Conservation (phyloP, 1,140 invertebrate species). For the Drosophila miranda region DNA sequence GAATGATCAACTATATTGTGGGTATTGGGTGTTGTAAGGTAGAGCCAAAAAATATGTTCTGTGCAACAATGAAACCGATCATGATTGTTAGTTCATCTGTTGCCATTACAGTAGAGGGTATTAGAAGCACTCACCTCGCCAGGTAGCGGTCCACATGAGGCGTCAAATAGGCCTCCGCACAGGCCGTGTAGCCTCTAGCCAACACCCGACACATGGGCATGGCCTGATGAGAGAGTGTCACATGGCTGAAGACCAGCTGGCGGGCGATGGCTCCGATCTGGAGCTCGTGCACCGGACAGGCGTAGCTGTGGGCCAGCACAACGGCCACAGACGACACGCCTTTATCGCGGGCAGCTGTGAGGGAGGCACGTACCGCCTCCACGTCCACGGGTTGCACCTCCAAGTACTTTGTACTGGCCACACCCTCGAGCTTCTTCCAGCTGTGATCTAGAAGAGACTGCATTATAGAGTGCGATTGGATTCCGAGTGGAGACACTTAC, state of each 20-base stretch:
- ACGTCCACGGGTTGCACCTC: conserved; percentile 87
- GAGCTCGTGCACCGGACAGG: conserved; percentile 93
- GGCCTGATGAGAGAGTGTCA: conserved; percentile 96
- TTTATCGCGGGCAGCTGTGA: conserved; percentile 85
- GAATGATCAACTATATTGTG: too few species aligned
- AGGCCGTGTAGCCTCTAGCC: conserved; percentile 92
- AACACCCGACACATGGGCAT: conserved; percentile 98
- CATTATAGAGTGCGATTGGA: not conserved
- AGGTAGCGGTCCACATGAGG: conserved; percentile 97
- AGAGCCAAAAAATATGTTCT: too few species aligned
- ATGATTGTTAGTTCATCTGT: too few species aligned
- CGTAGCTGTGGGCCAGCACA: conserved; percentile 97
- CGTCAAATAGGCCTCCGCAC: conserved; percentile 98
- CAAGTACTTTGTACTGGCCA: conserved; percentile 90
- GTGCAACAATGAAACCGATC: too few species aligned
- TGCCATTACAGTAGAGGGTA: not conserved
- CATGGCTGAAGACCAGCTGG: conserved; percentile 92
- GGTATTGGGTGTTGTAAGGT: too few species aligned
- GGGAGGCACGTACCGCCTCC: conserved; percentile 85
- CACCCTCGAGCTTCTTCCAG: conserved; percentile 85
- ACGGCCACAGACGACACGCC: conserved; percentile 96
- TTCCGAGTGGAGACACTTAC: conserved; percentile 51
- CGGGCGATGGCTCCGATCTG: conserved; percentile 91
- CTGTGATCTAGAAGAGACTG: conserved; percentile 47
- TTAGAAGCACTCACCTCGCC: conserved; percentile 77